Evolutionary conservation across 2,113 vertebrate species (phyloP).

Genomic region (Lathamus discolor): DNA sequence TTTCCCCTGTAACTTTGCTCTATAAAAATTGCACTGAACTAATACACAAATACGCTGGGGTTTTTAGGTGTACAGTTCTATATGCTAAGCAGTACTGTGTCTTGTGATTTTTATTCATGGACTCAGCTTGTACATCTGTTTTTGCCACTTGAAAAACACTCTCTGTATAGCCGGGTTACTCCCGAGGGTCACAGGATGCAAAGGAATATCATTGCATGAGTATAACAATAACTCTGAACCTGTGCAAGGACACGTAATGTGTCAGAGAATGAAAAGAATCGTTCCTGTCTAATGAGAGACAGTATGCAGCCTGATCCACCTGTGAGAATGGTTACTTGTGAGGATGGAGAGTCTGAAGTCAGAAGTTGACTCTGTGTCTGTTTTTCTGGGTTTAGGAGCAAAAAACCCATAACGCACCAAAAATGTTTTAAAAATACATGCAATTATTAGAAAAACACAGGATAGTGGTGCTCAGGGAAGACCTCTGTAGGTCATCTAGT

Average conservation of each 20-base stretch:
- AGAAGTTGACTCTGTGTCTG: background rate
- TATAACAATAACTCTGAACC: background rate
- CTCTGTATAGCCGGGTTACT: background rate
- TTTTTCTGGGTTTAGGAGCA: background rate
- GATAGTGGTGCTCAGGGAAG: background rate
- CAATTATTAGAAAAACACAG: background rate
- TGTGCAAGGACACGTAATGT: background rate
- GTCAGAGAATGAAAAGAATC: background rate
- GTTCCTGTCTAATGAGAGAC: background rate
- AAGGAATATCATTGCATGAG: background rate
- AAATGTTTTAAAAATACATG: background rate
- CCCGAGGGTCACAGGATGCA: rapidly evolving
- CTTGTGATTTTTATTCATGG: background rate
- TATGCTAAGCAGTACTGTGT: background rate
- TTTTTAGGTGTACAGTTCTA: background rate
- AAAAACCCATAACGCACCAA: background rate
- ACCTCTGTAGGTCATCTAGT: background rate
- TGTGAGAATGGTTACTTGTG: background rate
- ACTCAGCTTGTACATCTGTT: background rate
- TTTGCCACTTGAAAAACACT: background rate
- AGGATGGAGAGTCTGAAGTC: background rate
- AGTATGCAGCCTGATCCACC: background rate
- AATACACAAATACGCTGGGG: background rate
- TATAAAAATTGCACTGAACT: background rate
- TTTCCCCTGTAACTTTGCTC: background rate